phyloP scores from a whole-genome alignment of 2,797 vertebrate genomes.

The Eptatretus atami region DNA sequence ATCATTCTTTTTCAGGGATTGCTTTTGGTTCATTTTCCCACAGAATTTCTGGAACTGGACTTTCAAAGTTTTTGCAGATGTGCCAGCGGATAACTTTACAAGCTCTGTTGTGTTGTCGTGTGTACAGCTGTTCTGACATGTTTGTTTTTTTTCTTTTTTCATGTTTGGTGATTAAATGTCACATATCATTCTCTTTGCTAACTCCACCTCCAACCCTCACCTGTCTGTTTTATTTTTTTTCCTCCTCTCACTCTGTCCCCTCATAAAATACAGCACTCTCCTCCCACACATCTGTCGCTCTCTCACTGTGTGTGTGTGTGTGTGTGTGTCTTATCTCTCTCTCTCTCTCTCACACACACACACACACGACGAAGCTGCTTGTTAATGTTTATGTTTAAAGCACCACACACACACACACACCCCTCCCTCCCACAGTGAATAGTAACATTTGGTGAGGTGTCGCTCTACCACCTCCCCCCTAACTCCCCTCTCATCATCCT shows the following conservation, averaged over 20 bases:
- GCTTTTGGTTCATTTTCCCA: too few relatives aligned
- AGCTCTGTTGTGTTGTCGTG: too few relatives aligned
- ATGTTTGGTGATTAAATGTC: too few relatives aligned
- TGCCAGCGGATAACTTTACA: too few relatives aligned
- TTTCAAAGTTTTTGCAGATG: too few relatives aligned
- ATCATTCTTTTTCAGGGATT: too few relatives aligned
- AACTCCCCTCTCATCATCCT: background rate
- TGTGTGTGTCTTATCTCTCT: too few relatives aligned
- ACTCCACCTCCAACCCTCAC: background rate
- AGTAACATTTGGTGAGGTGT: background rate
- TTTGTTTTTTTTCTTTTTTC: too few relatives aligned
- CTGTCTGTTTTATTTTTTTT: background rate
- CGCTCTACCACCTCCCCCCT: background rate
- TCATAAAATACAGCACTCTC: background rate
- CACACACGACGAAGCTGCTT: background rate
- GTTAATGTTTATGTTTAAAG: background rate
- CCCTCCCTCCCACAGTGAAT: background rate
- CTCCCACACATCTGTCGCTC: background rate
- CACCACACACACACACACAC: background rate
- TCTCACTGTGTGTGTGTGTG: too few relatives aligned
- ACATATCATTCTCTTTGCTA: background rate
- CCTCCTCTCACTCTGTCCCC: background rate
- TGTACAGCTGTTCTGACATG: too few relatives aligned
- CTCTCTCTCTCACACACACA: background rate
- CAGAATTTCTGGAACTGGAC: too few relatives aligned